phyloP scores from a whole-genome alignment of 2,113 vertebrate species.

The Chaetodon trifascialis region DNA sequence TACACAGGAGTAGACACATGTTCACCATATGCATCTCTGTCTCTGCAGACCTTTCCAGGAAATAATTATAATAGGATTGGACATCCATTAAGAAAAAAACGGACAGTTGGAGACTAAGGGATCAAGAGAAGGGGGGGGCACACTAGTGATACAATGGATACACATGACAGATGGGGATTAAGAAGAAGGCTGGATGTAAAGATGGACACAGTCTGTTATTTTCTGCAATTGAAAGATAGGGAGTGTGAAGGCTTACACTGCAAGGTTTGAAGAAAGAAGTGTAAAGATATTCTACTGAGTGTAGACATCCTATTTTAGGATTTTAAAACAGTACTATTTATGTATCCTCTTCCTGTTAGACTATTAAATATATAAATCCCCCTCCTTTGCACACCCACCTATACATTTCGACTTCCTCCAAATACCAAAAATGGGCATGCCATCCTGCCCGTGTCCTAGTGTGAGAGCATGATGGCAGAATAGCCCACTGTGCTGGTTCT shows the following conservation, averaged over 20 bases:
- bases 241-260: background rate
- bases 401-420: constrained; percentile 69
- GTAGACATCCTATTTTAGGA: constrained; percentile 51
- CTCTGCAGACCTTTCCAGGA: constrained; percentile 69
- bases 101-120: constrained; percentile 59
- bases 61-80: constrained; percentile 70
- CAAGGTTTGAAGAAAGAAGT: constrained; percentile 3
- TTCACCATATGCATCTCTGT: constrained; percentile 10
- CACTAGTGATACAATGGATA: constrained; percentile 21
- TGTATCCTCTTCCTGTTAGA: constrained; percentile 36
- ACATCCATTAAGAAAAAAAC: constrained; percentile 56
- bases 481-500: constrained; percentile 64
- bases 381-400: constrained; percentile 51
- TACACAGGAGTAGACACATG: constrained; percentile 1
- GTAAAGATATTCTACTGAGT: background rate
- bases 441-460: constrained; percentile 56
- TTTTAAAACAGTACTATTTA: constrained; percentile 45
- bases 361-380: constrained; percentile 39
- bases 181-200: constrained; percentile 17
- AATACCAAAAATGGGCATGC: constrained; percentile 74
- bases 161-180: constrained; percentile 57
- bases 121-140: constrained; percentile 24
- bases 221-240: background rate
- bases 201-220: constrained; percentile 11
- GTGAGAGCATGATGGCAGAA: constrained; percentile 64